Base-by-base conservation (phyloP, 2,888 invertebrate species). In the Coremacera marginata region DNA sequence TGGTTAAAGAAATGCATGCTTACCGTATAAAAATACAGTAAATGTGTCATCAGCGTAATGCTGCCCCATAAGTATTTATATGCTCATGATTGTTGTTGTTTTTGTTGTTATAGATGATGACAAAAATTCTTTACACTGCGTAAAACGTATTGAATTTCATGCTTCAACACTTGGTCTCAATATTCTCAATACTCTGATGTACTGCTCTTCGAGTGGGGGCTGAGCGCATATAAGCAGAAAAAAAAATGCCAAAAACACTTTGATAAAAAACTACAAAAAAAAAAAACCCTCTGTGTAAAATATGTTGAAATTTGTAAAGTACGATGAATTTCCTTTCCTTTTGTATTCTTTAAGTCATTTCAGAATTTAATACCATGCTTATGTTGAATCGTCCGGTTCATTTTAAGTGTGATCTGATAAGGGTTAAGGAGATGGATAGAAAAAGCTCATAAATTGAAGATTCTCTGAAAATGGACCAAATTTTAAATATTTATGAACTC, bases 81-180 rank as follows among this genome's bases (percentile, higher is more conserved):
- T 49, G 51, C 5, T 8, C 25, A 52, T 27, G 0, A 37, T 65
- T 65, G 65, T 34, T 52, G 51, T 70, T 51, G 25, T 5, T 19
- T 14, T 22, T 44, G 72, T 19, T 27, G 49, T 19, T 70, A 16
- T 25, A 44, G 51, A n/a, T 68, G 68, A 52, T 51, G 52, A n/a
- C 49, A 60, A 72, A 72, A 57, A 73, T 73, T 25, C 62, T 51
- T 63, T 63, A n/a, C n/a, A 7, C 52, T 34, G 57, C 22, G 31
- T 22, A 57, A 27, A 70, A 57, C 62, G 77, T 77, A 76, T 79
- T 77, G 65, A 74, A 75, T 79, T 79, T 76, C 79, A 79, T 52
- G 60, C 77, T 77, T 79, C 76, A 73, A 77, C 79, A 79, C 77
- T 79, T 77, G 77, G 75, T 65, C 62, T 62, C 71, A 76, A 65